These are phyloP conservation scores for Oceanodroma leucorhoa DNA, from an alignment of 2,797 vertebrate genomes.

Conservation along the genomic window DNA sequence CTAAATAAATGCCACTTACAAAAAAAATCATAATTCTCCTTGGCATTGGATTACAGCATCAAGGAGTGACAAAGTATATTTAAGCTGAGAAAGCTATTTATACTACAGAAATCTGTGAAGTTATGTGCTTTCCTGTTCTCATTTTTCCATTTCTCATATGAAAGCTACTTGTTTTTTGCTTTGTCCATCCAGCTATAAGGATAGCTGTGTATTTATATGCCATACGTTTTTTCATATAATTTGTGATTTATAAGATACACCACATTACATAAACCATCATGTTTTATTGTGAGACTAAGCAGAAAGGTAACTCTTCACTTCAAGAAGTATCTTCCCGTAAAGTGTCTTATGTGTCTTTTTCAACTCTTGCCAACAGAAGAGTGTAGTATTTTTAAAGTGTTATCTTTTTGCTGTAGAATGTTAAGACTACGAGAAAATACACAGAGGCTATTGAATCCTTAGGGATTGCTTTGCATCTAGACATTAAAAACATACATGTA, in stretches of 20 bases:
- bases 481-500: neutral
- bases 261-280: constrained; percentile 36
- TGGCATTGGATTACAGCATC: constrained; percentile 40
- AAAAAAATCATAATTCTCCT: constrained; percentile 40
- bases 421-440: neutral
- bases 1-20: constrained; percentile 36
- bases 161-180: constrained; percentile 8
- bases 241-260: neutral
- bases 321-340: neutral
- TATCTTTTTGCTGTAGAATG: neutral
- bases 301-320: neutral
- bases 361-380: neutral
- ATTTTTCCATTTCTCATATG: neutral
- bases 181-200: constrained; percentile 29
- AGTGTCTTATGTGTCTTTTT: neutral
- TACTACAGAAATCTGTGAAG: constrained; percentile 14
- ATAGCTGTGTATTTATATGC: neutral
- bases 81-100: constrained; percentile 56
- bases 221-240: neutral
- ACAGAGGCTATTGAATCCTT: neutral
- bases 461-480: neutral
- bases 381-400: neutral
- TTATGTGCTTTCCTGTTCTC: constrained; percentile 13
- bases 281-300: neutral
- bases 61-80: constrained; percentile 31